These are phyloP conservation scores for Drosophila repleta DNA, from an alignment of 1,140 invertebrate genomes.

Conservation along the genomic window DNA sequence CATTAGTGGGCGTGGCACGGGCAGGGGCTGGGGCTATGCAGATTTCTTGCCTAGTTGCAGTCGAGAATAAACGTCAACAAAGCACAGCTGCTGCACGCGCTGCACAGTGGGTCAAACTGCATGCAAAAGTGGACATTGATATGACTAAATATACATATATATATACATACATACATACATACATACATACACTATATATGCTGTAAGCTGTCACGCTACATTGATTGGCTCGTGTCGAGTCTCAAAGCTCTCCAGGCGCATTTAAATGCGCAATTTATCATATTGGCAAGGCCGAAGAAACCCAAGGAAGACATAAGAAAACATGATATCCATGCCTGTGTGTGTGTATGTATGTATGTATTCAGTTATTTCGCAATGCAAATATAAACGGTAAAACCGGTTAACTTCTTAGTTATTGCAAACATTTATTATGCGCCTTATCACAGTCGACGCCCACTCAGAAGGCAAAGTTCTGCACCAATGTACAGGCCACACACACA, in stretches of 20 bases:
- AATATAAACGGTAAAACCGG: background rate
- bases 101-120: slow-evolving; percentile 40
- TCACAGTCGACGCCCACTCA: slow-evolving; percentile 14
- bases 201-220: slow-evolving; percentile 21
- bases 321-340: background rate
- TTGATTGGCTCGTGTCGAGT: slow-evolving; percentile 12
- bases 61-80: slow-evolving; percentile 25
- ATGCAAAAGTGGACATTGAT: slow-evolving; percentile 10
- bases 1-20: slow-evolving; percentile 3
- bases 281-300: slow-evolving; percentile 35
- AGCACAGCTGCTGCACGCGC: slow-evolving; percentile 20
- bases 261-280: slow-evolving; percentile 44
- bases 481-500: background rate
- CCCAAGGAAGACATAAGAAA: slow-evolving; percentile 5
- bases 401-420: background rate
- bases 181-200: slow-evolving; percentile 15
- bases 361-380: background rate
- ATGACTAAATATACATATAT: background rate
- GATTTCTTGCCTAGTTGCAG: slow-evolving; percentile 9
- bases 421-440: background rate
- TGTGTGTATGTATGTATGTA: background rate
- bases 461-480: background rate
- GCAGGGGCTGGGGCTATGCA: slow-evolving; percentile 9
- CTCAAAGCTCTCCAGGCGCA: slow-evolving; percentile 18
- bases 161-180: slow-evolving; percentile 1